Conservation (phyloP, 2,797 vertebrate genomes). For the Mallotus villosus region DNA sequence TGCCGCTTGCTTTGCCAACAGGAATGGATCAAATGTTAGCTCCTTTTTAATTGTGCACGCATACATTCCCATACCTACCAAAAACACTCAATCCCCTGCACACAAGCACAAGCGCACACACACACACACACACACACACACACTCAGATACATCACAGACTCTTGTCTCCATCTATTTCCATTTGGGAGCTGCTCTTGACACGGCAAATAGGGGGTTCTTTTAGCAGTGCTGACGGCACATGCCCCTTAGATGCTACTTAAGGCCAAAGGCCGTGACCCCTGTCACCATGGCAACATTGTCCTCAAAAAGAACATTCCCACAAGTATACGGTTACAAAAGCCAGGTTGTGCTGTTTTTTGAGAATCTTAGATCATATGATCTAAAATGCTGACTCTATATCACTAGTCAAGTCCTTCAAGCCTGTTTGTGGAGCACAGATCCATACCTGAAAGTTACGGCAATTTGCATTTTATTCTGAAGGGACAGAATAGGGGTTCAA, state of each 20-base stretch:
- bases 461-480: too few relatives aligned
- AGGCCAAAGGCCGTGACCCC: conserved; percentile 47
- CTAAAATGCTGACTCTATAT: too few relatives aligned
- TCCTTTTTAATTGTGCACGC: not conserved
- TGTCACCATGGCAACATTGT: conserved; percentile 31
- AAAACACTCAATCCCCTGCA: not conserved
- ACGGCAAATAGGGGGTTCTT: conserved; percentile 20
- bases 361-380: not conserved
- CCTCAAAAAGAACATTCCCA: conserved; percentile 33
- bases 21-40: not conserved
- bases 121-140: not conserved
- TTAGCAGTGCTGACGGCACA: conserved; percentile 23
- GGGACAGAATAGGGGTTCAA: too few relatives aligned
- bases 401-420: too few relatives aligned
- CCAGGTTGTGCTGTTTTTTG: not conserved
- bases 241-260: conserved; percentile 12
- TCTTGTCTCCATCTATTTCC: conserved; percentile 31
- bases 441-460: too few relatives aligned
- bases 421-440: too few relatives aligned
- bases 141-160: too few relatives aligned
- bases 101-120: not conserved
- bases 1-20: not conserved
- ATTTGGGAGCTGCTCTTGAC: conserved; percentile 26
- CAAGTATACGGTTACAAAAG: conserved; percentile 17
- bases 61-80: not conserved